Base-by-base conservation (phyloP, 2,113 vertebrate species). In the Cavia porcellus region DNA sequence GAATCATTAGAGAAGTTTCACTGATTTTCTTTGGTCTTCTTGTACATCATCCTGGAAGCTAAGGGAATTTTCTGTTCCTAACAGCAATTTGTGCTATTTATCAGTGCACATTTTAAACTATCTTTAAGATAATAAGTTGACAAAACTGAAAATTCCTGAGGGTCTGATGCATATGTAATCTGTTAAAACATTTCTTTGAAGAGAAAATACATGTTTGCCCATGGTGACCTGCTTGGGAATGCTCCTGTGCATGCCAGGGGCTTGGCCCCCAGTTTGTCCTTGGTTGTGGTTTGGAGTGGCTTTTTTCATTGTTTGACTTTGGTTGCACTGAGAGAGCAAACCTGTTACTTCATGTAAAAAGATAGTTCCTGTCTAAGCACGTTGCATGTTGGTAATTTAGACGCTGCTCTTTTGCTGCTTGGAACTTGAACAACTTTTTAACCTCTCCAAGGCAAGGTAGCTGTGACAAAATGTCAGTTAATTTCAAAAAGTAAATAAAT, bases 351-450 rank as follows among this genome's bases (percentile, higher is more conserved):
- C 88, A 86, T 59, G 81, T 83, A 22, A 32, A 20, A 87, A 70
- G 85, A 81, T 59, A 77, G 52, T 88, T 94, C 96, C 68, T 97
- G 93, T 75, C 97, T 38, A 87, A n/a, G 95, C 95, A 61, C 2
- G 96, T 86, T 96, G 75, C 13, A 19, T 95, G 80, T 95, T 96
- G 97, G 96, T 97, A 97, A 87, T 74, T 97, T 20, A 96, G 97
- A 93, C 94, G 96, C 97, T 98, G 95, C 97, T 98, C 95, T 92
- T 98, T 96, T 57, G 35, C 92, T 97, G 96, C 98, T 98, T 98
- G 98, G 97, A 98, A 98, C 98, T 92, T 95, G 96, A 95, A 98
- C 97, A 98, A 94, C 94, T 98, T 98, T 98, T 97, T 98, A 98
- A 98, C 98, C 97, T 98, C 97, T 98, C 91, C 93, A 95, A 94